These are phyloP conservation scores for Sacculina carcini DNA, from an alignment of 2,888 invertebrate species.

Conservation along the genomic window DNA sequence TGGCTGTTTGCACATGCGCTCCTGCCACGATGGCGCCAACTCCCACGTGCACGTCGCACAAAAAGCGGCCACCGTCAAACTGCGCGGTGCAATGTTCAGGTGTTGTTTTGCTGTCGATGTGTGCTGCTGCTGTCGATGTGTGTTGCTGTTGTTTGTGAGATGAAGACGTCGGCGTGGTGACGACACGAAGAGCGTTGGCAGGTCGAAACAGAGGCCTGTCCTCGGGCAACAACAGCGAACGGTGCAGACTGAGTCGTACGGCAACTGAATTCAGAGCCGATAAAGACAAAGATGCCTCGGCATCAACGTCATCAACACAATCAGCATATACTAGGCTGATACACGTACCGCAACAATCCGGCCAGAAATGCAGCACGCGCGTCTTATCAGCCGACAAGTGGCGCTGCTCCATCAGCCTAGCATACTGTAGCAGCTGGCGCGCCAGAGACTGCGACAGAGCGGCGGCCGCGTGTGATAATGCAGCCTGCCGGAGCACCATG, in stretches of 20 bases:
- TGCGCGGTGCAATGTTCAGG: no score
- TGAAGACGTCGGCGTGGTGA: no score
- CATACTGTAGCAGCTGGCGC: neutral
- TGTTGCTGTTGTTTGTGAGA: no score
- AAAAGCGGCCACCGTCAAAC: slow-evolving; percentile 23
- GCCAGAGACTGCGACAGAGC: neutral
- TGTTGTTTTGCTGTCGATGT: no score
- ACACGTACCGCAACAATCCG: neutral
- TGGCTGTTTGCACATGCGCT: slow-evolving; percentile 16
- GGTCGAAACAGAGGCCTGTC: slow-evolving; percentile 46
- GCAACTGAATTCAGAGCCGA: slow-evolving; percentile 24
- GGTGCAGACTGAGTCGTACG: slow-evolving; percentile 39
- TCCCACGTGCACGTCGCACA: slow-evolving; percentile 48
- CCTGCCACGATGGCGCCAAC: slow-evolving; percentile 23
- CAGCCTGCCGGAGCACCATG: neutral
- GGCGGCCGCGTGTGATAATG: neutral
- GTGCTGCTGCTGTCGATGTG: no score
- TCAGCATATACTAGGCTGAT: neutral
- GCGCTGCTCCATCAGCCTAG: no score
- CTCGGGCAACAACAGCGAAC: slow-evolving; percentile 36
- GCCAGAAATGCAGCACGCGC: neutral
- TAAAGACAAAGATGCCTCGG: slow-evolving; percentile 7
- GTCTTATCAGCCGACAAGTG: neutral
- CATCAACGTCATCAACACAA: neutral
- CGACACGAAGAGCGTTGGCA: slow-evolving; percentile 28